Evolutionary conservation across 2,113 vertebrate species (phyloP).

Genomic region (Peucedramus taeniatus): DNA sequence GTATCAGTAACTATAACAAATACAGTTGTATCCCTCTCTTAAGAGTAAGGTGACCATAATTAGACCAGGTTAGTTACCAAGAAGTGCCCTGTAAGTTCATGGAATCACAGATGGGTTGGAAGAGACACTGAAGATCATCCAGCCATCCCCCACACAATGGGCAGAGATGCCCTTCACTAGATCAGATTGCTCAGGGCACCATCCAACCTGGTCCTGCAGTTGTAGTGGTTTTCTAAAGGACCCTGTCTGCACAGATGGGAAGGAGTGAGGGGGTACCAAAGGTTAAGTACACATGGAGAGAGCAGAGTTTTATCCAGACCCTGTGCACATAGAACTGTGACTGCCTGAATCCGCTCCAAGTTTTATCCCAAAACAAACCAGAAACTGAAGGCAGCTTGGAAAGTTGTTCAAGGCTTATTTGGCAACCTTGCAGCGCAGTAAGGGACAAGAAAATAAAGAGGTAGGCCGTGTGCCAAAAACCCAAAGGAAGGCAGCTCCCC

Average conservation of each 20-base stretch:
- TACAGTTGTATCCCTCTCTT: not conserved
- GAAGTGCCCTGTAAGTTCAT: not conserved
- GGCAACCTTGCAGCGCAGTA: not conserved
- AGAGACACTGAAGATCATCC: not conserved
- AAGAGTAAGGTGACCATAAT: not conserved
- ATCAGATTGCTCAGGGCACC: not conserved
- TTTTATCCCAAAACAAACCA: not conserved
- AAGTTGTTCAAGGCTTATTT: not conserved
- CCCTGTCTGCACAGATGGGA: not conserved
- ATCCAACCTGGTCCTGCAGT: not conserved
- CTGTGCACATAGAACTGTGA: fast-evolving
- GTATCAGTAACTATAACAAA: not conserved
- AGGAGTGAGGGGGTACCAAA: not conserved
- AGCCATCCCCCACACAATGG: not conserved
- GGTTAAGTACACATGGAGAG: no score
- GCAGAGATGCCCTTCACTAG: not conserved
- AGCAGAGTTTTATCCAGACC: not conserved
- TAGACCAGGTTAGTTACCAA: not conserved
- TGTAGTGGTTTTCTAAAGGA: not conserved
- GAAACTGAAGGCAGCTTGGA: not conserved
- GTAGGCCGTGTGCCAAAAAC: not conserved
- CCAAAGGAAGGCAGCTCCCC: not conserved
- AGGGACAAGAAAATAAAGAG: not conserved
- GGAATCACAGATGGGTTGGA: not conserved
- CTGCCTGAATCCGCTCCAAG: not conserved